These are phyloP conservation scores for Platycnemis pennipes DNA, from an alignment of 2,888 invertebrate genomes.

Conservation along the genomic window DNA sequence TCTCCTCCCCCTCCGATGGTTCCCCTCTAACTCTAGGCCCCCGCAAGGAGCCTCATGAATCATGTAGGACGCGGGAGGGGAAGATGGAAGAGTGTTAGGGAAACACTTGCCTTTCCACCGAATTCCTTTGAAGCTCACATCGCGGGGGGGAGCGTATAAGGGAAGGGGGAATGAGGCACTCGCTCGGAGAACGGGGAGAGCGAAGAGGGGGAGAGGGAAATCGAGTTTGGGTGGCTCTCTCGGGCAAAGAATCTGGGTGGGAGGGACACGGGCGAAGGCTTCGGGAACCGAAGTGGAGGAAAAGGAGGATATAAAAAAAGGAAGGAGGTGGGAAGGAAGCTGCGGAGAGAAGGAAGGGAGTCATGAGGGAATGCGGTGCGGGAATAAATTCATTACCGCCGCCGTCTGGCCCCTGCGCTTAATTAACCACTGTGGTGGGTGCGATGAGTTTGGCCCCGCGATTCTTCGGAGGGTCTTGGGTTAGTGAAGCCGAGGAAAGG, in stretches of 20 bases:
- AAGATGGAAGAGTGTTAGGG: slow-evolving; percentile 48
- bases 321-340: background rate
- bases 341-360: background rate
- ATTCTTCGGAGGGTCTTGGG: slow-evolving; percentile 39
- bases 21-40: background rate
- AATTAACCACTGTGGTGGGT: slow-evolving; percentile 52
- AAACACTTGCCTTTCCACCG: slow-evolving; percentile 23
- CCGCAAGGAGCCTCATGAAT: slow-evolving; percentile 50
- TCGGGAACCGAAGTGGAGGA: background rate
- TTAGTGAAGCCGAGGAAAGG: too few species aligned
- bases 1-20: too few species aligned
- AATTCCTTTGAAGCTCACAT: slow-evolving; percentile 61
- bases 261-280: background rate
- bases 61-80: slow-evolving; percentile 48
- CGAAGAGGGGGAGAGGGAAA: background rate
- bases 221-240: slow-evolving; percentile 42
- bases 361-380: slow-evolving; percentile 53
- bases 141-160: background rate
- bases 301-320: background rate
- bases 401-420: slow-evolving; percentile 63
- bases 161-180: background rate
- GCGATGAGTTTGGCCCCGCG: slow-evolving; percentile 55
- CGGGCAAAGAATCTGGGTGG: background rate
- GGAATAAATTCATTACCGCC: slow-evolving; percentile 65
- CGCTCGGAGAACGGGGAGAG: background rate